A percentile compares a stretch with the other conserved stretches of the same genome.
phyloP scores from a whole-genome alignment of 2,888 invertebrate genomes.

The Nesidiocoris tenuis region DNA sequence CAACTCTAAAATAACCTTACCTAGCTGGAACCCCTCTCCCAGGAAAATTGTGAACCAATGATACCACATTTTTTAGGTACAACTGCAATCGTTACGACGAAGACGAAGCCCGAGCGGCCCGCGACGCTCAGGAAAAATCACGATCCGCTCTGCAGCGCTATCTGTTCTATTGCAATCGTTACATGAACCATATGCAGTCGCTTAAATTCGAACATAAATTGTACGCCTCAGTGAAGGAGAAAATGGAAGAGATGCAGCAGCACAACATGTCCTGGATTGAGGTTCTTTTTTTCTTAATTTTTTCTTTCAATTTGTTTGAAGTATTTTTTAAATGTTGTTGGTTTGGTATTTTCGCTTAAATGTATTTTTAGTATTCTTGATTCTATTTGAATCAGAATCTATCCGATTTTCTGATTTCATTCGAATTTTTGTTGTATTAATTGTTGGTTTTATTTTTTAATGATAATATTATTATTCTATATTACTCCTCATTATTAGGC shows the following conservation, averaged over 20 bases:
- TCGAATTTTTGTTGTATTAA: too few species aligned
- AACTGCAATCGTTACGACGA: conserved; percentile 98
- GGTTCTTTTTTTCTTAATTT: too few species aligned
- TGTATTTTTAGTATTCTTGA: too few species aligned
- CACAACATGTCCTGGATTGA: conserved; percentile 99
- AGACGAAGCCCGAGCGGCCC: conserved; percentile 91
- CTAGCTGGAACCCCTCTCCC: too few species aligned
- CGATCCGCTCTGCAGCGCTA: conserved; percentile 93
- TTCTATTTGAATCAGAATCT: too few species aligned
- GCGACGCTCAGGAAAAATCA: conserved; percentile 93
- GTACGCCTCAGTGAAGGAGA: conserved; percentile 91
- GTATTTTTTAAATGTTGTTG: too few species aligned
- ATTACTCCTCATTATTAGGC: too few species aligned
- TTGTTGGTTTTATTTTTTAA: background rate
- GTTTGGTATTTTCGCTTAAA: too few species aligned
- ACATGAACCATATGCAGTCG: conserved; percentile 99
- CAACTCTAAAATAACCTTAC: too few species aligned
- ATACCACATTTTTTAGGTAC: conserved; percentile 61
- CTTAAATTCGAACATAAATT: conserved; percentile 96
- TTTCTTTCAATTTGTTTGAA: background rate
- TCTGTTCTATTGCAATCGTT: conserved; percentile 97
- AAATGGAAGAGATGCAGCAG: conserved; percentile 99
- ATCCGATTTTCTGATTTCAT: background rate
- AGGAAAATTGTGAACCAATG: background rate
- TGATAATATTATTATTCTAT: too few species aligned